Conservation (phyloP, 2,888 invertebrate species). For the Antheraea yamamai region DNA sequence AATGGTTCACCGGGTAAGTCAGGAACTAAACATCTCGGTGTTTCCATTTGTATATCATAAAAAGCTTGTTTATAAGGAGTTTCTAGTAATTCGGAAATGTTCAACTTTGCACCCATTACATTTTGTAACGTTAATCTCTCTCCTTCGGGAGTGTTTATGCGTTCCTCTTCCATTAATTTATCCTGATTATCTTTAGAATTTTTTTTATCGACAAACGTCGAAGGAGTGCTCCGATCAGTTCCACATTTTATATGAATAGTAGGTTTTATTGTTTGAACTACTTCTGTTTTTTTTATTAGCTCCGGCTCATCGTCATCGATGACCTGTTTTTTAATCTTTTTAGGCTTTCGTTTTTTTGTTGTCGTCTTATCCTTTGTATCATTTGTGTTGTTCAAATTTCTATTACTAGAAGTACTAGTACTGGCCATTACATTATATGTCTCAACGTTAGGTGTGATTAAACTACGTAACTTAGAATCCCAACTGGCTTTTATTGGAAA, state of each 20-base stretch:
- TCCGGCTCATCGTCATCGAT: conserved; percentile 37
- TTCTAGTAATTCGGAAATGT: conserved; percentile 77
- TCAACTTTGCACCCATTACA: conserved; percentile 69
- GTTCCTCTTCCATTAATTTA: conserved; percentile 46
- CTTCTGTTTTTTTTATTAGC: conserved; percentile 25
- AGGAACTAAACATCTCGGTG: conserved; percentile 78
- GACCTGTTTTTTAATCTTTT: conserved; percentile 42
- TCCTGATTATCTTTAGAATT: conserved; percentile 42
- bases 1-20: conserved; percentile 69
- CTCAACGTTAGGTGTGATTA: conserved; percentile 39
- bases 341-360: conserved; percentile 34
- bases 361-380: conserved; percentile 27
- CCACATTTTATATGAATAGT: conserved; percentile 58
- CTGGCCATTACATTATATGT: conserved; percentile 33
- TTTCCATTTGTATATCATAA: conserved; percentile 77
- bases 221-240: conserved; percentile 28
- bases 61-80: conserved; percentile 82
- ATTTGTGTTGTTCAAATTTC: conserved; percentile 25
- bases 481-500: conserved; percentile 47
- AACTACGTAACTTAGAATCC: conserved; percentile 69
- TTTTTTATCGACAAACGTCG: conserved; percentile 31
- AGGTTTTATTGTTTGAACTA: conserved; percentile 47
- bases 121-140: conserved; percentile 69
- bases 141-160: conserved; percentile 66
- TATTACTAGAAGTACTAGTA: conserved; percentile 38